Percentiles rank a stretch among this genome's conserved stretches.
Conservation (phyloP, 2,888 invertebrate species). For the Drosophila mulleri region DNA sequence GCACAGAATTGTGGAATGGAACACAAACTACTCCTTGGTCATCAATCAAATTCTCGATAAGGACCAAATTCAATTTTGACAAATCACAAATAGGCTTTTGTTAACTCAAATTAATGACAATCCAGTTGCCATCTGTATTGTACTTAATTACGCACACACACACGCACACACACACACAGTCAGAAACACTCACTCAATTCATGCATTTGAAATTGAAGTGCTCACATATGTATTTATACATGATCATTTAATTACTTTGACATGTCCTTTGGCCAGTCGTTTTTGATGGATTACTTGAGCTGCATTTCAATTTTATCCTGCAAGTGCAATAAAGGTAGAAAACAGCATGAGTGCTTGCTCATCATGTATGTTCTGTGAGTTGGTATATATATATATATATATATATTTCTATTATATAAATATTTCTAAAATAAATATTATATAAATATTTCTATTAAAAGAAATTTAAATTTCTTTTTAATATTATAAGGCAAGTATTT, state of each 20-base stretch:
- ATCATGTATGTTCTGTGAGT: too few relatives aligned
- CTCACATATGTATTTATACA: slow-evolving; percentile 40
- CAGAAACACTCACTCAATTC: slow-evolving; percentile 18
- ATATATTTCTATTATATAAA: too few relatives aligned
- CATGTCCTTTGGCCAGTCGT: slow-evolving; percentile 49
- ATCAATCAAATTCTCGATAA: slow-evolving; percentile 77
- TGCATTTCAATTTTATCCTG: slow-evolving; percentile 42
- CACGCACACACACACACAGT: slow-evolving; percentile 19
- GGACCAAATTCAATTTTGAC: slow-evolving; percentile 76
- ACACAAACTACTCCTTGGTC: slow-evolving; percentile 28
- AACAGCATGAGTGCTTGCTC: not conserved
- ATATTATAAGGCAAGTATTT: too few relatives aligned
- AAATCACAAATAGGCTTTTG: slow-evolving; percentile 80
- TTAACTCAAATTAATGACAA: slow-evolving; percentile 71
- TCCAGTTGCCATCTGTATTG: slow-evolving; percentile 24
- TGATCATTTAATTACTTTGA: slow-evolving; percentile 67
- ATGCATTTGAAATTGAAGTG: slow-evolving; percentile 10
- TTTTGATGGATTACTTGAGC: slow-evolving; percentile 44
- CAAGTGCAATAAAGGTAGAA: slow-evolving; percentile 7
- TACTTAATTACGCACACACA: slow-evolving; percentile 57
- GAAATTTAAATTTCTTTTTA: too few relatives aligned
- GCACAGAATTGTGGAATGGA: not conserved
- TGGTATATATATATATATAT: too few relatives aligned
- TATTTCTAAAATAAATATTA: too few relatives aligned
- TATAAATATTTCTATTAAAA: too few relatives aligned